Percentiles rank a stretch among this genome's conserved stretches.
These are phyloP conservation scores for Lutjanus erythropterus DNA, from an alignment of 2,113 vertebrate genomes.

Conservation along the genomic window DNA sequence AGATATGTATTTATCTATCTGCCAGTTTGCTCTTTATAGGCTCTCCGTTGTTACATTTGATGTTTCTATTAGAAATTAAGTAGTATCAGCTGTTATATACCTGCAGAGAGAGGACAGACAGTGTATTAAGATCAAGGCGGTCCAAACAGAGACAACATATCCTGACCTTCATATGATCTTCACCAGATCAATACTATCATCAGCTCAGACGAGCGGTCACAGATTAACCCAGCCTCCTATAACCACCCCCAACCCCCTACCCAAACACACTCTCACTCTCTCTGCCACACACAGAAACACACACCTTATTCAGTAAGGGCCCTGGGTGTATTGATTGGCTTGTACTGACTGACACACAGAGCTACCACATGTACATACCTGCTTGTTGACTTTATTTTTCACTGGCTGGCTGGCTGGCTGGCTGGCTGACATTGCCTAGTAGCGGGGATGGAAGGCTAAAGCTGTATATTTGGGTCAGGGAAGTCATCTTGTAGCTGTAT, in stretches of 20 bases:
- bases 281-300: constrained; percentile 1
- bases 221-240: constrained; percentile 74
- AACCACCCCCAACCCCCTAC: constrained; percentile 31
- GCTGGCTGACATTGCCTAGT: constrained; percentile 5
- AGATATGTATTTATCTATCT: constrained; percentile 2
- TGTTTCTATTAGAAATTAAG: constrained; percentile 29
- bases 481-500: constrained; percentile 16
- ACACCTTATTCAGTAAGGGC: constrained; percentile 46
- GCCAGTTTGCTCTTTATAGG: constrained; percentile 2
- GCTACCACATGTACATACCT: constrained; percentile 52
- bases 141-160: constrained; percentile 72
- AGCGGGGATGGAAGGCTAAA: not conserved
- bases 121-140: constrained; percentile 59
- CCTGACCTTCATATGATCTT: constrained; percentile 82
- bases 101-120: constrained; percentile 45
- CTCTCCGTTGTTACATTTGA: not conserved
- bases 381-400: constrained; percentile 72
- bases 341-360: constrained; percentile 70
- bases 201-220: constrained; percentile 70
- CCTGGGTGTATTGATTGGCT: constrained; percentile 70
- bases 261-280: not conserved
- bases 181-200: constrained; percentile 83
- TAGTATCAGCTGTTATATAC: constrained; percentile 7
- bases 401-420: constrained; percentile 44
- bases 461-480: constrained; percentile 16